Evolutionary conservation across 2,888 invertebrate species (phyloP).

Genomic region (Xestia xanthographa): DNA sequence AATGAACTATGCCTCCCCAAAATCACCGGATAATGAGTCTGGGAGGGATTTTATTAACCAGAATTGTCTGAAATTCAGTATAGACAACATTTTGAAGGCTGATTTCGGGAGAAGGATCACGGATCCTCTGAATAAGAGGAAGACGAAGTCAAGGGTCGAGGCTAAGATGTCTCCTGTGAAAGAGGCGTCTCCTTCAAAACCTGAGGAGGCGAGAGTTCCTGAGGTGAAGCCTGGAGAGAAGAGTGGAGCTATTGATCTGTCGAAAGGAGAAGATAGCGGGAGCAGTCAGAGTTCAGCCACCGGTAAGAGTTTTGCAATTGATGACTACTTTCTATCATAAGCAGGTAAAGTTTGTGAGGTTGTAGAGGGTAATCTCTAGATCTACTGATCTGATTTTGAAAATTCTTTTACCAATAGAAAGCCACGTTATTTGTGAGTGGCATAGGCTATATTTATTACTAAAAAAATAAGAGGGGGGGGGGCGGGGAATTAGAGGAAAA

Average conservation of each 20-base stretch:
- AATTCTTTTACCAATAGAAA: no score
- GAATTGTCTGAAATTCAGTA: conserved; percentile 94
- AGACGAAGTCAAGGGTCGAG: conserved; percentile 82
- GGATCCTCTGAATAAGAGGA: conserved; percentile 92
- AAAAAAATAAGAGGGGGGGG: no score
- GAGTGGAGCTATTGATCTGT: conserved; percentile 84
- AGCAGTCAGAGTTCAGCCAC: conserved; percentile 85
- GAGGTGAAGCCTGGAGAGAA: conserved; percentile 84
- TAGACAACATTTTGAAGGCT: conserved; percentile 96
- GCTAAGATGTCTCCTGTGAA: conserved; percentile 80
- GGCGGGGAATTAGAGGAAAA: no score
- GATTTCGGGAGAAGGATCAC: conserved; percentile 95
- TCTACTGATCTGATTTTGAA: no score
- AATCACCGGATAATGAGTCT: conserved; percentile 84
- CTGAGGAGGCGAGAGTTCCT: conserved; percentile 83
- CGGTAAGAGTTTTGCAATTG: conserved; percentile 82
- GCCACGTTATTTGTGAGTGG: no score
- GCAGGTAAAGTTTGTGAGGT: no score
- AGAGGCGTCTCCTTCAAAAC: conserved; percentile 76
- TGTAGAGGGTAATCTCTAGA: no score
- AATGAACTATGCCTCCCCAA: conserved; percentile 76
- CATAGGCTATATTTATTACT: no score
- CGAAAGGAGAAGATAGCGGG: conserved; percentile 85
- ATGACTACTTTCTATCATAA: no score
- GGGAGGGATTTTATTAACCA: conserved; percentile 88